Evolutionary conservation across 2,113 vertebrate species (phyloP).

Genomic region (Entosphenus tridentatus): DNA sequence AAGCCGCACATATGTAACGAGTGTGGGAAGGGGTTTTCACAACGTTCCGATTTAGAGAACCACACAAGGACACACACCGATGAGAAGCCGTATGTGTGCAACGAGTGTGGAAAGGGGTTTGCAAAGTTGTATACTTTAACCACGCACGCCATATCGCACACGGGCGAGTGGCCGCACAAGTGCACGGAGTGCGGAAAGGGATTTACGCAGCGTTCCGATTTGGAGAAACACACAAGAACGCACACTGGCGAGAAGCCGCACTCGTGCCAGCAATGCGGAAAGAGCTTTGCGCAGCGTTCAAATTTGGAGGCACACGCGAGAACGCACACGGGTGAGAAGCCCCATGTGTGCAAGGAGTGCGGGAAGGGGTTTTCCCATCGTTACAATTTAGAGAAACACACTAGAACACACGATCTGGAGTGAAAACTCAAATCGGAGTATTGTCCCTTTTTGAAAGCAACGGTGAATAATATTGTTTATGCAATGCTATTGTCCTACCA

Average conservation of each 20-base stretch:
- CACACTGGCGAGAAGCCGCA: background rate
- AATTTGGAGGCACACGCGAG: background rate
- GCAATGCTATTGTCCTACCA: too few species aligned
- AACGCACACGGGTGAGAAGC: background rate
- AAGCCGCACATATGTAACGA: background rate
- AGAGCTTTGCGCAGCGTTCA: background rate
- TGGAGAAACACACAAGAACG: background rate
- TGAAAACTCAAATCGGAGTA: too few species aligned
- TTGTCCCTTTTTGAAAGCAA: too few species aligned
- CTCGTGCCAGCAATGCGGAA: background rate
- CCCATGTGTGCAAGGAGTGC: background rate
- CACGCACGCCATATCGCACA: background rate
- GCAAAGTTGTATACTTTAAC: background rate
- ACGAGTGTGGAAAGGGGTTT: conserved; percentile 17
- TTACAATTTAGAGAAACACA: too few species aligned
- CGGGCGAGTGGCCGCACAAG: conserved; percentile 1
- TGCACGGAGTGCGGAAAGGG: conserved; percentile 1
- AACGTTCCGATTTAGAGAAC: conserved; percentile 40
- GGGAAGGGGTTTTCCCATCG: background rate
- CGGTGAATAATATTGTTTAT: too few species aligned
- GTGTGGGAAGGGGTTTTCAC: conserved; percentile 35
- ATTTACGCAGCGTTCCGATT: background rate
- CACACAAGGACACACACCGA: conserved; percentile 48
- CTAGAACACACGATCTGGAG: too few species aligned
- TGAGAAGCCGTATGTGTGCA: conserved; percentile 48